Percentiles rank a stretch among this genome's conserved stretches.
Evolutionary conservation across 2,888 invertebrate genomes (phyloP).

Genomic region (Spodoptera picta): DNA sequence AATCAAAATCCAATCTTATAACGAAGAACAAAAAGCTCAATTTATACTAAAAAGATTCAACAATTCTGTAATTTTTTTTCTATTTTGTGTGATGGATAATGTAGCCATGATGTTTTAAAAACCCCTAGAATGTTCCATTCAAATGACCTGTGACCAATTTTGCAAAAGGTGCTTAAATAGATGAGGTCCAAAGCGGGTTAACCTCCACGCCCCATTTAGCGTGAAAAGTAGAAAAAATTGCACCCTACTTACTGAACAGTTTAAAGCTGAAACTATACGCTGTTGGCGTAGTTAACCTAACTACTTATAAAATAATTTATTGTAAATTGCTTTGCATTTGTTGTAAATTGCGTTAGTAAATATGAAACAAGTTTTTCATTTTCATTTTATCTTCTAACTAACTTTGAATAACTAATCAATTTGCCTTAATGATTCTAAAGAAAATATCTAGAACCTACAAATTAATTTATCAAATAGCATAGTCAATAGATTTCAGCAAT

Average conservation of each 20-base stretch:
- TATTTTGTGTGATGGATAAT: too few species aligned
- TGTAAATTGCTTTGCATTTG: neutral
- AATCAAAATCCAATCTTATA: too few species aligned
- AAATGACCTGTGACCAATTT: slow-evolving; percentile 2
- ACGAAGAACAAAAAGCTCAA: neutral
- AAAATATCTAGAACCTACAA: too few species aligned
- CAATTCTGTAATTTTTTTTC: too few species aligned
- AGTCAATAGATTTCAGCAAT: too few species aligned
- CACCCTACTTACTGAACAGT: slow-evolving; percentile 1
- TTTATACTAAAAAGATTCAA: too few species aligned
- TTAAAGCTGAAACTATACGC: slow-evolving; percentile 10
- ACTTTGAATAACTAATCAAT: too few species aligned
- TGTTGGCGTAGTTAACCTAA: neutral
- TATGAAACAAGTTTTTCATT: too few species aligned
- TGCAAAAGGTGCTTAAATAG: slow-evolving; percentile 19
- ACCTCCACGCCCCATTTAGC: slow-evolving; percentile 31
- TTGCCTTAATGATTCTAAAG: too few species aligned
- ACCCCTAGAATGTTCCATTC: neutral
- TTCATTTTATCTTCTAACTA: too few species aligned
- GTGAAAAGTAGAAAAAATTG: slow-evolving; percentile 19
- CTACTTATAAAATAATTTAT: neutral
- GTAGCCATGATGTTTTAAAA: neutral
- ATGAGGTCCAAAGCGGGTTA: slow-evolving; percentile 14
- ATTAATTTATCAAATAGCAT: too few species aligned
- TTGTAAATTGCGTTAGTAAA: neutral